Conservation (phyloP, 2,888 invertebrate species). For the Salticus scenicus region DNA sequence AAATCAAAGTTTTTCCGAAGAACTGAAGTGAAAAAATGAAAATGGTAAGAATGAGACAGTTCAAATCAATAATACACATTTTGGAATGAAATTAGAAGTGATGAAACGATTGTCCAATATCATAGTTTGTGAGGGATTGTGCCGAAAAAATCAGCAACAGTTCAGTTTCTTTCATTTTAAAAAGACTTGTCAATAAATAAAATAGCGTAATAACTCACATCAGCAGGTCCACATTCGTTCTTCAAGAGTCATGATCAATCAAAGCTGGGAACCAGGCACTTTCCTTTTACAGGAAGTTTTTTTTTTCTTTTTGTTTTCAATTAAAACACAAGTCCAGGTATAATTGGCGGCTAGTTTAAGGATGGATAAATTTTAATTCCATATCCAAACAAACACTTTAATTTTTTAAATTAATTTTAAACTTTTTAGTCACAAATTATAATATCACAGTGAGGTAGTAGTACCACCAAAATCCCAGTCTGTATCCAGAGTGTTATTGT, state of each 20-base stretch:
- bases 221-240: neutral
- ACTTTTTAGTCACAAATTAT: neutral
- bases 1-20: neutral
- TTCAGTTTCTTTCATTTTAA: neutral
- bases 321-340: neutral
- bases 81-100: neutral
- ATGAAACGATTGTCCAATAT: neutral
- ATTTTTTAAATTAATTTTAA: too few relatives aligned
- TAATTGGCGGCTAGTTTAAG: neutral
- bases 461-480: conserved; percentile 57
- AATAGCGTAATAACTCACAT: neutral
- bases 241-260: neutral
- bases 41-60: neutral
- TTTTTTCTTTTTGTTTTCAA: neutral
- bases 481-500: conserved; percentile 34
- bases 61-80: neutral
- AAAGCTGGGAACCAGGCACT: conserved; percentile 17
- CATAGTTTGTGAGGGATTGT: neutral
- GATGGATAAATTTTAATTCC: neutral
- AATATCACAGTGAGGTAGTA: conserved; percentile 46
- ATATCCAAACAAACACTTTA: neutral
- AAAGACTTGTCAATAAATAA: conserved; percentile 15
- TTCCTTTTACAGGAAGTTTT: conserved; percentile 5
- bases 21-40: neutral
- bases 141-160: neutral